Percentiles rank a stretch among this genome's conserved stretches.
These are phyloP conservation scores for Diadophis punctatus DNA, from an alignment of 2,113 vertebrate species.

Conservation along the genomic window DNA sequence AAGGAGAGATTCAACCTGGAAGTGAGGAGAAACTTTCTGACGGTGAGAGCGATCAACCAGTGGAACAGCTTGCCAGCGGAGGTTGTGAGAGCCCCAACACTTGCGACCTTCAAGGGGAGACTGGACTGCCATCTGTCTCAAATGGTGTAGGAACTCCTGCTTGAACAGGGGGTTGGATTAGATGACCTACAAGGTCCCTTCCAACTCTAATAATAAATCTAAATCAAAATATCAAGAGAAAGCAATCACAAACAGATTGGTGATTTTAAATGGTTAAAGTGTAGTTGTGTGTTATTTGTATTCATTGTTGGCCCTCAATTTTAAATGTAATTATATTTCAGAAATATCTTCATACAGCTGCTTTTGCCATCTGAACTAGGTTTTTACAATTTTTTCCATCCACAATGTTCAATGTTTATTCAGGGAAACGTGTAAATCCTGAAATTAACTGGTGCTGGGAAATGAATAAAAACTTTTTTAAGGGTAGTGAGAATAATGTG, in stretches of 20 bases:
- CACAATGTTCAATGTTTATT: constrained; percentile 18
- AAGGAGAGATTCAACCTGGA: too few relatives aligned
- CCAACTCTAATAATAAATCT: too few relatives aligned
- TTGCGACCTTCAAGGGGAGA: too few relatives aligned
- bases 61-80: too few relatives aligned
- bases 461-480: constrained; percentile 24
- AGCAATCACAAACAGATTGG: not conserved
- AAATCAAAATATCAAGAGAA: not conserved
- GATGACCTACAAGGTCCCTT: too few relatives aligned
- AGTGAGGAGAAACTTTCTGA: too few relatives aligned
- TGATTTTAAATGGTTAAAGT: constrained; percentile 15
- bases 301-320: constrained; percentile 8
- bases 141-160: too few relatives aligned
- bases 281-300: not conserved
- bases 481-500: not conserved
- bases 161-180: too few relatives aligned
- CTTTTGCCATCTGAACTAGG: not conserved
- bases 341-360: not conserved
- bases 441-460: constrained; percentile 4
- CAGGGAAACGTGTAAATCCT: not conserved
- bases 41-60: too few relatives aligned
- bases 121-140: too few relatives aligned
- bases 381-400: constrained; percentile 24
- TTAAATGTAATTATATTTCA: not conserved
- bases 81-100: too few relatives aligned